Evolutionary conservation across 1,140 invertebrate species (phyloP), one percentile per base, ranked within the genome.

Genomic region (Halictus rubicundus): DNA sequence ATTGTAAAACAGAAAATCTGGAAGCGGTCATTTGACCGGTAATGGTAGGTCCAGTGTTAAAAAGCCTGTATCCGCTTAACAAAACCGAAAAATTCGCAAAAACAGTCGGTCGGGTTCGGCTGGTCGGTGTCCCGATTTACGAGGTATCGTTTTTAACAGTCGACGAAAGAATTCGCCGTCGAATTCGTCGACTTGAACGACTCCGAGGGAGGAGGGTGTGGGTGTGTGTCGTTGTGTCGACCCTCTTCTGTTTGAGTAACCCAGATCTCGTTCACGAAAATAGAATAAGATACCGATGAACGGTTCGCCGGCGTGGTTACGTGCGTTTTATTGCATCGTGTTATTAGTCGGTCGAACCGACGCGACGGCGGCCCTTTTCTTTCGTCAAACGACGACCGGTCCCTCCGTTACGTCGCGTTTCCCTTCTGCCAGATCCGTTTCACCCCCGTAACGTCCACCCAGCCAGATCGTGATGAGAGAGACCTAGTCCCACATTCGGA

Each of bases 181-280:
- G 37, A 39, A 39, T 52, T 52, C 19, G 46, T 52, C 10, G 39
- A 32, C 32, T 32, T 32, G 32, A 32, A 32, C 32, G 32, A 32
- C 14, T 19, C 69, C 54, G 14, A 61, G 32, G 4, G 25, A 25
- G 19, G 57, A 9, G 32, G 4, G 25, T 61, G 68, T 83, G 57
- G 42, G 76, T 73, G 83, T 73, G 83, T 82, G 46, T 80, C 69
- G 72, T 68, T 82, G 64, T 68, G 74, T 72, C 63, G 78, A 80
- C 70, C 60, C 75, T 73, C 60, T 85, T 77, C 42, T 73, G 72
- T 86, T 91, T 89, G 63, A 87, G 82, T 92, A 91, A 92, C 89
- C 90, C 89, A 92, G 88, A 91, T 92, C 87, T 83, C 59, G 68
- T 84, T 80, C 83, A 88, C 90, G 59, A 92, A 92, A 92, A 92